phyloP scores from a whole-genome alignment of 2,113 vertebrate species.

The Natator depressus region DNA sequence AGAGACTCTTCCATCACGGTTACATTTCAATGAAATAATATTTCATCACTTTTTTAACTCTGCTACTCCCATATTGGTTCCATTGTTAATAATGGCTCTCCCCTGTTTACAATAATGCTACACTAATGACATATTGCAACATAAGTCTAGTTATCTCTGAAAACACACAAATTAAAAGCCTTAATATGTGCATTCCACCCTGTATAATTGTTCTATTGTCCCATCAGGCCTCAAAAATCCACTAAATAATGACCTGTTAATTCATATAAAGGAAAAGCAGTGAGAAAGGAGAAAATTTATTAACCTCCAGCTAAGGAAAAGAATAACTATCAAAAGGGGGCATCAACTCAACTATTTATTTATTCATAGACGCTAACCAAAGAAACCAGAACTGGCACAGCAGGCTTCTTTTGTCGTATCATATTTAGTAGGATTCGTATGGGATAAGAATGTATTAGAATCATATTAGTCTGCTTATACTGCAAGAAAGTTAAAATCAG shows the following conservation, averaged over 20 bases:
- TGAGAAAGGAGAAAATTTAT: slow-evolving; percentile 71
- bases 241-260: slow-evolving; percentile 70
- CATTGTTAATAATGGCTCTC: slow-evolving; percentile 44
- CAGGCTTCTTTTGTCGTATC: slow-evolving; percentile 48
- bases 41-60: background rate
- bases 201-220: slow-evolving; percentile 37
- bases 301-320: slow-evolving; percentile 70
- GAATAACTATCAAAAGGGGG: slow-evolving; percentile 58
- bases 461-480: slow-evolving; percentile 46
- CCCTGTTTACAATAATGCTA: slow-evolving; percentile 24
- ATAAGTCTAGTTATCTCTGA: slow-evolving; percentile 34
- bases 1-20: background rate
- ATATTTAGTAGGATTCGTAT: slow-evolving; percentile 51
- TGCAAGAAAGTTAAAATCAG: slow-evolving; percentile 35
- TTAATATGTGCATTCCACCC: slow-evolving; percentile 28
- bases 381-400: slow-evolving; percentile 67
- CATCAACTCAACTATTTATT: slow-evolving; percentile 64
- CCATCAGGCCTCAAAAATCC: slow-evolving; percentile 30
- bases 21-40: slow-evolving; percentile 29
- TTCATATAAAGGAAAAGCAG: slow-evolving; percentile 69
- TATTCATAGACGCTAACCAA: slow-evolving; percentile 72
- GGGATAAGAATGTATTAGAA: slow-evolving; percentile 53
- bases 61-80: background rate
- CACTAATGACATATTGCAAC: background rate
- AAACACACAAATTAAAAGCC: slow-evolving; percentile 38